Evolutionary conservation across 2,113 vertebrate genomes (phyloP).

Genomic region (Paracanthobrama guichenoti): DNA sequence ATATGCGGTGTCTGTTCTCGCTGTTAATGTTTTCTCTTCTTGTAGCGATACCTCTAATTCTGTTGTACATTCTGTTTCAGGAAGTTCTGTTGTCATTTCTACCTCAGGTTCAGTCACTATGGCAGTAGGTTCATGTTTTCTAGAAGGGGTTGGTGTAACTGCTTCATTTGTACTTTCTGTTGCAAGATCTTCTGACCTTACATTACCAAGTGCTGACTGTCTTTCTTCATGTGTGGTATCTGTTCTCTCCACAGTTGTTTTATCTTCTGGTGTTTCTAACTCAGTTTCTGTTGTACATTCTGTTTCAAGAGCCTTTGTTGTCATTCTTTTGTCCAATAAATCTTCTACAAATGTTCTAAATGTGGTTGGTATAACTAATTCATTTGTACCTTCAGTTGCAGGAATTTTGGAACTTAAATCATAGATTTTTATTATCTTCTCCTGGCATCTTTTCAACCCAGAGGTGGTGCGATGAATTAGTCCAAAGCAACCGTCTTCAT

Average conservation of each 20-base stretch:
- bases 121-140: too few relatives aligned
- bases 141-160: too few relatives aligned
- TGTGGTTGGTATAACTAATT: too few relatives aligned
- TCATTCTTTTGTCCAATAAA: too few relatives aligned
- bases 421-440: conserved; percentile 1
- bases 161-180: too few relatives aligned
- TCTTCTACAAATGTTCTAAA: too few relatives aligned
- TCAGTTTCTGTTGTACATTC: background rate
- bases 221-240: background rate
- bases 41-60: background rate
- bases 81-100: background rate
- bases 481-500: conserved; percentile 20
- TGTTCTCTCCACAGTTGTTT: background rate
- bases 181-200: too few relatives aligned
- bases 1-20: background rate
- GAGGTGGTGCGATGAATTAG: conserved; percentile 55
- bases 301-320: background rate
- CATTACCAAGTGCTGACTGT: too few relatives aligned
- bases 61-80: conserved; percentile 3
- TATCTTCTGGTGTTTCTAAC: background rate
- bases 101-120: too few relatives aligned
- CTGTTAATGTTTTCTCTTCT: background rate
- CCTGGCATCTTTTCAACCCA: conserved; percentile 46
- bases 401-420: background rate
- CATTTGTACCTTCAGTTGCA: background rate